Evolutionary conservation across 1,140 invertebrate genomes (phyloP).

Genomic region (Drosophila kurseongensis): DNA sequence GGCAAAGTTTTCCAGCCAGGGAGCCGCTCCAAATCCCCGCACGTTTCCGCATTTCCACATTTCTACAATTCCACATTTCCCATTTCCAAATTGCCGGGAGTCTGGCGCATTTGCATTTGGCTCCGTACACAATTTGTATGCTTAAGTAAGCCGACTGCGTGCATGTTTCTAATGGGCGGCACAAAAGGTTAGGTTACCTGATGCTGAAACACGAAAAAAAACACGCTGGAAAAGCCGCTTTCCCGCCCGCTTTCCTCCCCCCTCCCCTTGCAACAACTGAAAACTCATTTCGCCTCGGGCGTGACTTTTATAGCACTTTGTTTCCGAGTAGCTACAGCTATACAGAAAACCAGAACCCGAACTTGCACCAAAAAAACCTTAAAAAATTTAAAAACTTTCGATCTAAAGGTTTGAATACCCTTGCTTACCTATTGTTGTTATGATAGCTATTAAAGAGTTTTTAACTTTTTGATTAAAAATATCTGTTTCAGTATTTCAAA

Average conservation of each 20-base stretch:
- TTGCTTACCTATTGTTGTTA: constrained; percentile 5
- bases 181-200: constrained; percentile 77
- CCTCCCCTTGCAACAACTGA: constrained; percentile 34
- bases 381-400: constrained; percentile 19
- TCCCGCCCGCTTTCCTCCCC: neutral
- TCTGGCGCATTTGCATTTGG: constrained; percentile 52
- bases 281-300: constrained; percentile 80
- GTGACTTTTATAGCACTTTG: constrained; percentile 82
- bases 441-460: constrained; percentile 10
- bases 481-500: too few relatives aligned
- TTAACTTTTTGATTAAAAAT: too few relatives aligned
- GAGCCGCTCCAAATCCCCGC: constrained; percentile 67
- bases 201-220: constrained; percentile 66
- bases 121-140: constrained; percentile 66
- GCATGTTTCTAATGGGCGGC: constrained; percentile 82
- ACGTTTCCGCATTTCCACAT: constrained; percentile 74
- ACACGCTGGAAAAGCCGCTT: constrained; percentile 45
- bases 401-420: constrained; percentile 31
- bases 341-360: constrained; percentile 37
- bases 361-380: constrained; percentile 19
- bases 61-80: constrained; percentile 60
- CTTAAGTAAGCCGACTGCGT: constrained; percentile 80
- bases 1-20: constrained; percentile 65
- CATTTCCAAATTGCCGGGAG: constrained; percentile 38
- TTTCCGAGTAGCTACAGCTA: constrained; percentile 39